These are phyloP conservation scores for Dendrolimus punctatus DNA, from an alignment of 1,140 invertebrate species.

Conservation along the genomic window DNA sequence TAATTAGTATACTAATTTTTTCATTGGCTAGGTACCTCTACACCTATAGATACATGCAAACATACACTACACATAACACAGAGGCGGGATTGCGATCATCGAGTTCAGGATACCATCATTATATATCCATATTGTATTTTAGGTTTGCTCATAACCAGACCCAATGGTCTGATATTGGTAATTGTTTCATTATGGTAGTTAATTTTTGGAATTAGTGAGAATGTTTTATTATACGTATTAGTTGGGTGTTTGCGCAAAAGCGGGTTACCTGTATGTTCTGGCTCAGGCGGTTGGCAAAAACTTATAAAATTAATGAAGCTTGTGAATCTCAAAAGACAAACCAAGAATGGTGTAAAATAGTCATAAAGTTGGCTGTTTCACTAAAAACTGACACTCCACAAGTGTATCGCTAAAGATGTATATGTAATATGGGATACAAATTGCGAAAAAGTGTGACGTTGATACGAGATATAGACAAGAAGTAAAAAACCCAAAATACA, in stretches of 20 bases:
- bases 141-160: constrained; percentile 2
- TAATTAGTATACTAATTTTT: too few species aligned
- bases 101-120: constrained; percentile 27
- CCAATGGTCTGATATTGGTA: neutral
- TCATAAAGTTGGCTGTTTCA: constrained; percentile 41
- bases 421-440: constrained; percentile 35
- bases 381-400: constrained; percentile 62
- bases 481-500: constrained; percentile 58
- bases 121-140: constrained; percentile 11
- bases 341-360: constrained; percentile 41
- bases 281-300: constrained; percentile 50
- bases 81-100: constrained; percentile 66
- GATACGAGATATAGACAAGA: constrained; percentile 38
- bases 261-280: constrained; percentile 30
- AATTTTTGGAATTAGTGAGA: too few species aligned
- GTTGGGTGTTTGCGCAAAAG: constrained; percentile 37
- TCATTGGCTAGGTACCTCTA: too few species aligned
- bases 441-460: constrained; percentile 36
- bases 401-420: constrained; percentile 44
- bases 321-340: constrained; percentile 45
- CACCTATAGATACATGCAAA: constrained; percentile 38
- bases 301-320: constrained; percentile 50
- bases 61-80: constrained; percentile 39
- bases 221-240: neutral
- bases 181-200: constrained; percentile 1